A percentile compares a stretch with the other conserved stretches of the same genome.
phyloP scores from a whole-genome alignment of 2,888 invertebrate species.

The Scaptodrosophila latifasciaeformis region DNA sequence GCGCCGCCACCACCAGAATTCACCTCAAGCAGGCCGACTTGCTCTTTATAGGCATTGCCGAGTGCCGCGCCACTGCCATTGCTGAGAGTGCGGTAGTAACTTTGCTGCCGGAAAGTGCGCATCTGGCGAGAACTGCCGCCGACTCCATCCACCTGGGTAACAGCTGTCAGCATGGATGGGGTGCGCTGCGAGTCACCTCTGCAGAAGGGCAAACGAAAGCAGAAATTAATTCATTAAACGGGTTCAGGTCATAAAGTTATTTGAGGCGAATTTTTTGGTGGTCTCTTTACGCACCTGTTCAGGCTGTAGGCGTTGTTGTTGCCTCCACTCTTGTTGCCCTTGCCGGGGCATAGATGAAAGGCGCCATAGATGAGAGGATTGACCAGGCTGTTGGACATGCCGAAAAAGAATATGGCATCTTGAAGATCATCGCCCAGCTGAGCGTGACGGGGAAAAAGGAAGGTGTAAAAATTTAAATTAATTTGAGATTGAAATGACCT shows the following conservation, averaged over 20 bases:
- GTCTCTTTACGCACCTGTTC: conserved; percentile 69
- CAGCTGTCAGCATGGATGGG: conserved; percentile 73
- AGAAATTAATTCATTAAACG: too few species aligned
- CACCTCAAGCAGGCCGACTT: conserved; percentile 62
- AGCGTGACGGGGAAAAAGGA: conserved; percentile 12
- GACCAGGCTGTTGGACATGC: conserved; percentile 89
- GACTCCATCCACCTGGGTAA: conserved; percentile 73
- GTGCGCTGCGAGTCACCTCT: conserved; percentile 75
- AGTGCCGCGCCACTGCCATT: conserved; percentile 36
- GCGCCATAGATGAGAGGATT: conserved; percentile 92
- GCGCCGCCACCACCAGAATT: conserved; percentile 14
- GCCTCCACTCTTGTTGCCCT: conserved; percentile 65
- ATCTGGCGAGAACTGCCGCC: conserved; percentile 65
- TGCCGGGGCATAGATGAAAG: conserved; percentile 86
- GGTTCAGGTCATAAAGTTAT: too few species aligned
- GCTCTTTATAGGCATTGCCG: conserved; percentile 54
- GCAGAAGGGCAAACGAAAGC: neutral
- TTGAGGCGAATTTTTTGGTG: too few species aligned
- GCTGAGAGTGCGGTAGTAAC: conserved; percentile 68
- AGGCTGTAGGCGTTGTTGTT: conserved; percentile 71
- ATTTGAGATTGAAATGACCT: too few species aligned
- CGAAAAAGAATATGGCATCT: conserved; percentile 87
- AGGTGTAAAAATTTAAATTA: conserved; percentile 25
- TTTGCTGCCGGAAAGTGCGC: conserved; percentile 69
- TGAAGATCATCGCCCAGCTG: conserved; percentile 83